These are phyloP conservation scores for Rhinella marina DNA, from an alignment of 2,797 vertebrate species.

Conservation along the genomic window DNA sequence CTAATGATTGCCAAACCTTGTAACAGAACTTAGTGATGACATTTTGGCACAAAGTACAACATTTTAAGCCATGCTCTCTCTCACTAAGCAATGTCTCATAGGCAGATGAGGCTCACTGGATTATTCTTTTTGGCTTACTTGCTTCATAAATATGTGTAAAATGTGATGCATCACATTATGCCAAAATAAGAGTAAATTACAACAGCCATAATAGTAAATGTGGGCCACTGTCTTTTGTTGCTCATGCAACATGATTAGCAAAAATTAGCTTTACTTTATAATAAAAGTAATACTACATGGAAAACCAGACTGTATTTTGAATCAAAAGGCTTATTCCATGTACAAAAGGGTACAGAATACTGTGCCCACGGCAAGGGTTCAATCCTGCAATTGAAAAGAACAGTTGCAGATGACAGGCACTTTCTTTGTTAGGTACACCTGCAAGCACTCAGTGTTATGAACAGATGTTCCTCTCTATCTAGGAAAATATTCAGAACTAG, in stretches of 20 bases:
- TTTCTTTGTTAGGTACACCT: slow-evolving; percentile 52
- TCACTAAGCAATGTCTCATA: too few relatives aligned
- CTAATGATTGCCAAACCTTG: too few relatives aligned
- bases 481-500: not conserved
- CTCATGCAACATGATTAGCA: not conserved
- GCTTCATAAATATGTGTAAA: too few relatives aligned
- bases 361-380: slow-evolving; percentile 21
- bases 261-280: not conserved
- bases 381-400: slow-evolving; percentile 39
- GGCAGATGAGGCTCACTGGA: too few relatives aligned
- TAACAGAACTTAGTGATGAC: too few relatives aligned
- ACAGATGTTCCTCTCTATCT: slow-evolving; percentile 49
- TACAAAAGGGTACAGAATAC: slow-evolving; percentile 11
- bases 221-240: not conserved
- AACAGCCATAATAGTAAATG: too few relatives aligned
- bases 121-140: too few relatives aligned
- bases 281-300: not conserved
- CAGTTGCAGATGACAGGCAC: slow-evolving; percentile 46
- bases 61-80: too few relatives aligned
- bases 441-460: slow-evolving; percentile 32
- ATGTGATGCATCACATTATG: too few relatives aligned
- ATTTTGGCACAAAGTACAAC: too few relatives aligned
- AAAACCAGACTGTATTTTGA: not conserved
- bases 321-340: slow-evolving; percentile 15
- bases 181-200: too few relatives aligned